Evolutionary conservation across 2,113 vertebrate species (phyloP), one percentile per base, ranked within the genome.

Genomic region (Cervus canadensis): DNA sequence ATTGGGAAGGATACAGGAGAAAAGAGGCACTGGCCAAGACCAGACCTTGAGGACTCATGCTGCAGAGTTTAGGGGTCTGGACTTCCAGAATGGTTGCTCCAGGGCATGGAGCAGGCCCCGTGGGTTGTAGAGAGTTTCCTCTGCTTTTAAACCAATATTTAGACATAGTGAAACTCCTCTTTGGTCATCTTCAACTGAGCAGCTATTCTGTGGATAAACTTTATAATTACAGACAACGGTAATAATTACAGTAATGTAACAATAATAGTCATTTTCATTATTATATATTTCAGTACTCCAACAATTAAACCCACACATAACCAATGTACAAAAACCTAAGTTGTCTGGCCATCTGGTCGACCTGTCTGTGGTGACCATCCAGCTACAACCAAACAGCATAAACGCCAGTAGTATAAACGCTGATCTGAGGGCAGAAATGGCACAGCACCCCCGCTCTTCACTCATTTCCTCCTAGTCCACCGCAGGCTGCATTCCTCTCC

Each of bases 61-160:
- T 30, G 76, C 43, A 78, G 40, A 9, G 26, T 15, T 16, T 17
- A 14, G 6, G 14, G 45, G 3, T 33, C 15, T 50, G 26, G 26
- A 2, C 19, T 50, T 19, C 76, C 43, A 28, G 13, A 15, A 15
- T 78, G 43, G 7, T 9, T 45, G 25, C 74, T 28, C 25, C 0
- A 8, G 40, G 13, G 4, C 15, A 15, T 28, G 40, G 40, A 6
- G 25, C 6, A 7, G 74, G 14, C 23, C 21, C 14, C 1, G 2
- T 6, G 11, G 23, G 17, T 71, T 43, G 74, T 28, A 26, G 62
- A 33, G 28, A 15, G 26, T 15, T 9, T 48, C 1, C 15, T 26
- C 12, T 26, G 11, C 74, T 16, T 13, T 6, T 7, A 26, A 14
- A 6, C 5, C 14, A 6, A 6, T 71, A 62, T 3, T 62, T 62